These are phyloP conservation scores for Cebus imitator DNA, from an alignment of 2,113 vertebrate species.

Conservation along the genomic window DNA sequence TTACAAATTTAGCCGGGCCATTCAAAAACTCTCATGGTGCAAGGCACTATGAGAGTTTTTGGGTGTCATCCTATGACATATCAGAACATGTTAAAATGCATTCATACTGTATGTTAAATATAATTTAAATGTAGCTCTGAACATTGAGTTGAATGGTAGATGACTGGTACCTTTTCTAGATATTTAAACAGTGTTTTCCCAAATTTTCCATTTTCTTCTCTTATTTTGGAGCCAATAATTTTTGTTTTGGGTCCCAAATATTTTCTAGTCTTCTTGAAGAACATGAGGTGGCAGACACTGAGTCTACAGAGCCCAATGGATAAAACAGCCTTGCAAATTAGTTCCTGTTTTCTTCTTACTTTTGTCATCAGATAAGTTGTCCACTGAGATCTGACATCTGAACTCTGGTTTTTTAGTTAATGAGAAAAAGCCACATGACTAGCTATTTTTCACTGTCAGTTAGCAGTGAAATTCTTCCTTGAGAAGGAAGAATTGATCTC, in stretches of 20 bases:
- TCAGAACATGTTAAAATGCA: conserved; percentile 27
- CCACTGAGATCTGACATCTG: background rate
- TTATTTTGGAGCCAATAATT: background rate
- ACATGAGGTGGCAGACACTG: background rate
- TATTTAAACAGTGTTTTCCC: background rate
- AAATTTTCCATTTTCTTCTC: background rate
- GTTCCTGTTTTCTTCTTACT: background rate
- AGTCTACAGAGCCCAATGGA: background rate
- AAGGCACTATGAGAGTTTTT: background rate
- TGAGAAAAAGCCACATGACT: background rate
- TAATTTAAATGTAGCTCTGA: conserved; percentile 10
- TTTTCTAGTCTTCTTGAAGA: background rate
- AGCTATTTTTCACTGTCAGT: background rate
- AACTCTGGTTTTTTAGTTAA: background rate
- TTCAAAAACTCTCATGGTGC: background rate
- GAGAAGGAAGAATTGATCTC: background rate
- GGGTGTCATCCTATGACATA: background rate
- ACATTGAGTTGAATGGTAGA: background rate
- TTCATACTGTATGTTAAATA: background rate
- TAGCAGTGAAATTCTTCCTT: background rate
- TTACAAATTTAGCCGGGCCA: conserved; percentile 52
- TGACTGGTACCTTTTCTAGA: background rate
- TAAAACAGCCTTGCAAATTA: background rate
- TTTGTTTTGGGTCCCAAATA: background rate
- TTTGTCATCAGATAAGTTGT: background rate